Base-by-base conservation (phyloP, 2,113 vertebrate species). In the Cervus canadensis region DNA sequence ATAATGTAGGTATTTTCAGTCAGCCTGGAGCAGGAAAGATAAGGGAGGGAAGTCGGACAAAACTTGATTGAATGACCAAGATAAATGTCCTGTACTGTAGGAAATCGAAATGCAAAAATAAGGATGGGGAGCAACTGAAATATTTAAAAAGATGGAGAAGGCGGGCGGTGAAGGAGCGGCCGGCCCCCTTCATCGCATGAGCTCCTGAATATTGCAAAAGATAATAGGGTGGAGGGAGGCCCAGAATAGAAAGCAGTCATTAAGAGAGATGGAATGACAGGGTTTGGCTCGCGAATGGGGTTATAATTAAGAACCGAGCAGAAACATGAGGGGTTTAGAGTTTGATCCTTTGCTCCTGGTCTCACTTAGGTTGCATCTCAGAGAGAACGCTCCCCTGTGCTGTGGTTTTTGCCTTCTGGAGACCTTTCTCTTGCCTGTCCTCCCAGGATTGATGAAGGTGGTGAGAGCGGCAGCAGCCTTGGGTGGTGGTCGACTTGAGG, bases 91-190 rank as follows among this genome's bases (percentile, higher is more conserved):
- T 97, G 97, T 97, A 97, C 97, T 93, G 91, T 98, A 98, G 98
- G 98, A 99, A 99, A 99, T 99, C 96, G 98, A 99, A 99, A 98
- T 98, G 98, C 96, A 99, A 98, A 97, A 99, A 98, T 99, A 98
- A 98, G 98, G 97, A 98, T 98, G 84, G 98, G 95, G 98, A 98
- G 94, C 95, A 92, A 83, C 94, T 98, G 98, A 99, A 99, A 99
- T 99, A 99, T 99, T 99, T 98, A 98, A 98, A 97, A 98, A 99
- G 98, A 97, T 97, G 89, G 94, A 98, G 98, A 83, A 98, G 97
- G 83, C 92, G 0, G 59, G 98, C 36, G 13, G 86, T 94, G 4
- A 93, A 21, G 96, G 98, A 96, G 5, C 28, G 17, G 97, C 97
- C 87, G 93, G 97, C 98, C 98, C 98, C 97, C 98, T 98, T 98